These are phyloP conservation scores for Drosophila gunungcola DNA, from an alignment of 1,140 invertebrate species.

Conservation along the genomic window DNA sequence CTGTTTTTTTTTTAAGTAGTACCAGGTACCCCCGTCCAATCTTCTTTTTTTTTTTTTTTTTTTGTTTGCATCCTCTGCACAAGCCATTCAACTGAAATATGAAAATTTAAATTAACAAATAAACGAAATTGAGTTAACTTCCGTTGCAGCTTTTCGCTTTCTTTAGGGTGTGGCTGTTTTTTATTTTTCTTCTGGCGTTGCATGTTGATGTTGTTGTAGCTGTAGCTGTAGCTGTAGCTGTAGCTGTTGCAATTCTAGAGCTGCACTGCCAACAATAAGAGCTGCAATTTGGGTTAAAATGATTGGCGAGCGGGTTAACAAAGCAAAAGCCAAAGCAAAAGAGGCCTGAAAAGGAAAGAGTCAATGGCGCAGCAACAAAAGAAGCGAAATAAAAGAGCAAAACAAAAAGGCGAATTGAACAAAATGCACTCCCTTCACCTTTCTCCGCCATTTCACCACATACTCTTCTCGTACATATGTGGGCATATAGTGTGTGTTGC, in stretches of 20 bases:
- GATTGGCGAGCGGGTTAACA: constrained; percentile 60
- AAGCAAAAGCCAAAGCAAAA: constrained; percentile 34
- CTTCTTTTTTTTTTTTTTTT: neutral
- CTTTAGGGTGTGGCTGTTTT: constrained; percentile 16
- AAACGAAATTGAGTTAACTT: constrained; percentile 54
- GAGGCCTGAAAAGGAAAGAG: constrained; percentile 52
- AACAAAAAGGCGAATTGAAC: constrained; percentile 71
- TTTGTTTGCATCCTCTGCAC: neutral
- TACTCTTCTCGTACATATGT: neutral
- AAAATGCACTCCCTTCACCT: constrained; percentile 34
- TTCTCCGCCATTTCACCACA: neutral
- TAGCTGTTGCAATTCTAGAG: constrained; percentile 62
- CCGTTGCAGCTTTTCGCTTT: constrained; percentile 54
- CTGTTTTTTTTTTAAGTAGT: neutral
- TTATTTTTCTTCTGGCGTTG: constrained; percentile 2
- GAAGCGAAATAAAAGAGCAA: constrained; percentile 64
- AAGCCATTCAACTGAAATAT: constrained; percentile 36
- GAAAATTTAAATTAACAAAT: constrained; percentile 64
- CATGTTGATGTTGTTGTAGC: constrained; percentile 17
- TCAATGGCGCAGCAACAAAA: constrained; percentile 67
- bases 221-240: constrained; percentile 31
- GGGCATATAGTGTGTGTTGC: constrained; percentile 15
- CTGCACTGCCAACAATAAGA: constrained; percentile 46
- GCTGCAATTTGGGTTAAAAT: constrained; percentile 78
- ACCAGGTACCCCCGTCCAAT: neutral